Percentiles rank a stretch among this genome's conserved stretches.
These are phyloP conservation scores for Chironomus tentans DNA, from an alignment of 2,888 invertebrate species.

Conservation along the genomic window DNA sequence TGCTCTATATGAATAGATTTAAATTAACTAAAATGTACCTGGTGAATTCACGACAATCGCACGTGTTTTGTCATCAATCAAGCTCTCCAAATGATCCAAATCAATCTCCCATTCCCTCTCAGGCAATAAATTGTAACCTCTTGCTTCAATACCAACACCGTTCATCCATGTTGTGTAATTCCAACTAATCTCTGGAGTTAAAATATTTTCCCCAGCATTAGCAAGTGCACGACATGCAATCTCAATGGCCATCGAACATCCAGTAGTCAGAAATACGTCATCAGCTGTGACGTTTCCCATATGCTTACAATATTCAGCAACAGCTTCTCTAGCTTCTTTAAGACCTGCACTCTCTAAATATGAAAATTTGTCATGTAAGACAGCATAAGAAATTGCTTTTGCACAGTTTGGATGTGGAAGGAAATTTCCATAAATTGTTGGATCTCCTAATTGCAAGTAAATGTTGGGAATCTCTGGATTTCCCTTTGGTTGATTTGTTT, in stretches of 20 bases:
- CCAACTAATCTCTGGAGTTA: conserved; percentile 81
- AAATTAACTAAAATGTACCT: conserved; percentile 58
- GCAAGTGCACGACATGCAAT: conserved; percentile 83
- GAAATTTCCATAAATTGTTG: conserved; percentile 83
- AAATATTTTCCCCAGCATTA: conserved; percentile 81
- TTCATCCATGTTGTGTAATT: conserved; percentile 73
- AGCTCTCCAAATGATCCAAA: conserved; percentile 72
- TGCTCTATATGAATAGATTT: no score
- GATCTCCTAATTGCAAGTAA: conserved; percentile 61
- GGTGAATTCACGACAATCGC: conserved; percentile 93
- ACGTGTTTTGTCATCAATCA: conserved; percentile 84
- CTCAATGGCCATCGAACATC: conserved; percentile 92
- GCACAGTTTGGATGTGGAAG: conserved; percentile 36
- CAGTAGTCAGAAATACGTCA: conserved; percentile 89
- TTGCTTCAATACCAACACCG: conserved; percentile 70
- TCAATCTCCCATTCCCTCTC: conserved; percentile 85
- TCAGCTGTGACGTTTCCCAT: conserved; percentile 48
- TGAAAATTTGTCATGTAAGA: conserved; percentile 62
- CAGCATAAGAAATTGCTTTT: conserved; percentile 64
- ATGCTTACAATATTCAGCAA: conserved; percentile 74
- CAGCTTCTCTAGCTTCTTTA: conserved; percentile 66
- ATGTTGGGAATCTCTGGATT: conserved; percentile 56
- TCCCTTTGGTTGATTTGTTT: conserved; percentile 79
- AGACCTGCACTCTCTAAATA: conserved; percentile 81
- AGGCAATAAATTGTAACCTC: conserved; percentile 65